Percentiles rank a stretch among this genome's conserved stretches.
phyloP scores from a whole-genome alignment of 2,113 vertebrate genomes.

The Mungos mungo region DNA sequence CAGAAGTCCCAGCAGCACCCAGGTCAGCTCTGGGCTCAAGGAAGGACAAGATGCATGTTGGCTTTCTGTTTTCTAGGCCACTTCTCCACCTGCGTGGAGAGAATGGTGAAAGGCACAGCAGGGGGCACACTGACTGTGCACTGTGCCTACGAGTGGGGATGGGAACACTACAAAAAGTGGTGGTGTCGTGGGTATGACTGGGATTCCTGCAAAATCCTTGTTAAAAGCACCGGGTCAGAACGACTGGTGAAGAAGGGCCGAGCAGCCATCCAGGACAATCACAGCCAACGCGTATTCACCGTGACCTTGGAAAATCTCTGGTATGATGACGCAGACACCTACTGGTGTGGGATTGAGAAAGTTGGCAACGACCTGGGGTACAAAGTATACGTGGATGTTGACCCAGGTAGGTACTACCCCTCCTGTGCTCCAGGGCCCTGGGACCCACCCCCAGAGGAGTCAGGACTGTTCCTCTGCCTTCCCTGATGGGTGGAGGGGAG shows the following conservation, averaged over 20 bases:
- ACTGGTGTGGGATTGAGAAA: constrained; percentile 18
- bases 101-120: not conserved
- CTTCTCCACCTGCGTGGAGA: not conserved
- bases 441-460: fast-evolving
- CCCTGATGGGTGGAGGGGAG: not conserved
- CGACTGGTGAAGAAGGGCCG: fast-evolving
- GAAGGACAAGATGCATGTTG: not conserved
- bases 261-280: not conserved
- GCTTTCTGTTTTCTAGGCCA: not conserved
- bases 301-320: not conserved
- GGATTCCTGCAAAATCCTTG: fast-evolving
- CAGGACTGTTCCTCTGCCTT: not conserved
- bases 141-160: fast-evolving
- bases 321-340: not conserved
- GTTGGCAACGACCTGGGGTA: fast-evolving
- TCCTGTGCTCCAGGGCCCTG: not conserved
- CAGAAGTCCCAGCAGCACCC: fast-evolving
- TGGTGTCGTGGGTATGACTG: not conserved
- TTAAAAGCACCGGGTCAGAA: fast-evolving
- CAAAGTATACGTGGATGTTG: fast-evolving
- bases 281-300: fast-evolving
- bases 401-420: not conserved
- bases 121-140: not conserved
- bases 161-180: not conserved
- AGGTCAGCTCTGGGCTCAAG: not conserved